These are phyloP conservation scores for Hydrolagus colliei DNA, from an alignment of 2,797 vertebrate genomes.

Conservation along the genomic window DNA sequence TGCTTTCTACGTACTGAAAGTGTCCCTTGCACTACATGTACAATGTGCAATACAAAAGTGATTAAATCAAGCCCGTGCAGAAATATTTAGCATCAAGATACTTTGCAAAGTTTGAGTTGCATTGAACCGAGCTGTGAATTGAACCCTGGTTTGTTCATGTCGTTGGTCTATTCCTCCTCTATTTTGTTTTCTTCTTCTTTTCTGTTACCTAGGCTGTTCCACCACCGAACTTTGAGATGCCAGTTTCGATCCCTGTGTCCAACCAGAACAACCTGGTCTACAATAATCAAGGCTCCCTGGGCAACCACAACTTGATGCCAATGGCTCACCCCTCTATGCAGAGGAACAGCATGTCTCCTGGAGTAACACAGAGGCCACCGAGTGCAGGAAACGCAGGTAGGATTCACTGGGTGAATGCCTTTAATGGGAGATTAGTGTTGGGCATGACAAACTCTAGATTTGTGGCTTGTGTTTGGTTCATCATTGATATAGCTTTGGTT, in stretches of 20 bases:
- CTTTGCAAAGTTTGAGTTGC: not conserved
- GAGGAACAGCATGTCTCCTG: slow-evolving; percentile 98
- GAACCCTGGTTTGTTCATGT: not conserved
- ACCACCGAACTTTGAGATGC: slow-evolving; percentile 95
- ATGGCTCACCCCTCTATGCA: slow-evolving; percentile 90
- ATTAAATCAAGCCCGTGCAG: not conserved
- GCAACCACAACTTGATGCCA: slow-evolving; percentile 94
- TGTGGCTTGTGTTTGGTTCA: not conserved
- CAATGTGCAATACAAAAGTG: not conserved
- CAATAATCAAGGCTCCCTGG: slow-evolving; percentile 85
- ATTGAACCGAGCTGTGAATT: not conserved
- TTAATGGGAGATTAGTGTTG: not conserved
- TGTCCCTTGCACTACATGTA: not conserved
- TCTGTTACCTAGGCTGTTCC: slow-evolving; percentile 73
- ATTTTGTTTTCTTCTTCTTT: slow-evolving; percentile 35
- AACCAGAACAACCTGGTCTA: slow-evolving; percentile 95
- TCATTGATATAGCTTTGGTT: not conserved
- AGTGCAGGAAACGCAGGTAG: slow-evolving; percentile 82
- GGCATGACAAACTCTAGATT: not conserved
- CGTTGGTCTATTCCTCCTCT: slow-evolving; percentile 12
- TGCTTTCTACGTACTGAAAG: not conserved
- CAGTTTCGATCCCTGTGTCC: slow-evolving; percentile 94
- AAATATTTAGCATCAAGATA: not conserved
- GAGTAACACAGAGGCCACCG: slow-evolving; percentile 93
- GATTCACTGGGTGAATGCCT: slow-evolving; percentile 6